Base-by-base conservation (phyloP, 2,113 vertebrate genomes). In the Eurypyga helias region DNA sequence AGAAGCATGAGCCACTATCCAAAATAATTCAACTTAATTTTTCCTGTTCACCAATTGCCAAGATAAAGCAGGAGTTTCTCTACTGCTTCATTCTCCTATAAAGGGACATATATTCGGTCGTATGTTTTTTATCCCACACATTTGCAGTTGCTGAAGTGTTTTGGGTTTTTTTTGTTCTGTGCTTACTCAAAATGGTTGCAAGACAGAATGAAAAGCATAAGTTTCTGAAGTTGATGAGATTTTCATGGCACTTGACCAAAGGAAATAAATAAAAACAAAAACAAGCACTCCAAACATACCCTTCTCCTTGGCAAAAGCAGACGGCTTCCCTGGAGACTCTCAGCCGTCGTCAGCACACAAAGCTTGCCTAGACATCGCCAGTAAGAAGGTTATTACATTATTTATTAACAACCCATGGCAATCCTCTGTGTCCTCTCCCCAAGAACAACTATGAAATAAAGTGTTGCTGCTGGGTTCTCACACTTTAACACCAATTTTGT, bases 191-290 rank as follows among this genome's bases (percentile, higher is more conserved):
- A 95, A 89, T 24, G 46, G 51, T 61, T 87, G n/a, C 11, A 4
- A 89, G 57, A 77, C 73, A 94, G 73, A 93, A 93, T 5, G 41
- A 79, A 92, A 89, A 93, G 41, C 66, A 6, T 46, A 69, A 72
- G 25, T 88, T 95, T 83, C 75, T 94, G 58, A 93, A 90, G 62
- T 79, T 85, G 58, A 49, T 54, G 45, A 94, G 83, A 66, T 34
- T 93, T 52, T 90, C 45, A 57, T 61, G 78, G 91, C 81, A 73
- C 41, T 62, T 66, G 34, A 87, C 73, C 72, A 96, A 95, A 83
- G 29, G 24, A 93, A 89, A 91, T 71, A 78, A 94, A 89, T 46
- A 91, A 83, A 88, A 93, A 92, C 33, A 48, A 80, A 93, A 94
- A 61, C 49, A 87, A 90, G n/a, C 25, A 65, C 62, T 90, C 66